phyloP scores from a whole-genome alignment of 1,140 invertebrate species.

The Luehdorfia chinensis region DNA sequence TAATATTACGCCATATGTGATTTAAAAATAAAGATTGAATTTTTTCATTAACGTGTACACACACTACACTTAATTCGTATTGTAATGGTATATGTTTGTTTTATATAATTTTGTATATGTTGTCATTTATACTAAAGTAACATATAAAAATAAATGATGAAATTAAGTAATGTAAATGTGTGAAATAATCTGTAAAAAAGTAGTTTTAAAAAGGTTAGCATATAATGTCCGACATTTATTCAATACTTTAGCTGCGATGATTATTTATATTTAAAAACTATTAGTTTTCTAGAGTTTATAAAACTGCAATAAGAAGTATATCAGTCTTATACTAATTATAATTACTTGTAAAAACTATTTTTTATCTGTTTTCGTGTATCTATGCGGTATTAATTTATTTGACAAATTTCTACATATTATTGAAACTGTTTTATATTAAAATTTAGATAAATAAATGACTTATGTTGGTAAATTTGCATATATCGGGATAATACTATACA shows the following conservation, averaged over 20 bases:
- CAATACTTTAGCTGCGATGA: neutral
- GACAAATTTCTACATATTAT: neutral
- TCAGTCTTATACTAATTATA: neutral
- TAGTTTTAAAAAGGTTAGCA: slow-evolving; percentile 11
- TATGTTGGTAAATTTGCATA: too few relatives aligned
- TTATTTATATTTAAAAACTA: neutral
- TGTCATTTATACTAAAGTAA: too few relatives aligned
- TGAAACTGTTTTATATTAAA: slow-evolving; percentile 11
- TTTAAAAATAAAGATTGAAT: too few relatives aligned
- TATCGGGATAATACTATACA: too few relatives aligned
- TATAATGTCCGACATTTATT: slow-evolving; percentile 7
- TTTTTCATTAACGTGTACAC: too few relatives aligned
- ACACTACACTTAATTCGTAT: too few relatives aligned
- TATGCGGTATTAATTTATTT: slow-evolving; percentile 10
- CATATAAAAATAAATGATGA: too few relatives aligned
- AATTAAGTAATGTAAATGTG: slow-evolving; percentile 7
- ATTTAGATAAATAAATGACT: slow-evolving; percentile 1
- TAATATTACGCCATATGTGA: too few relatives aligned
- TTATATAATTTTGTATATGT: too few relatives aligned
- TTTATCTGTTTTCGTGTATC: neutral
- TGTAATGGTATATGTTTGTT: too few relatives aligned
- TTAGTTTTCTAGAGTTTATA: slow-evolving; percentile 7
- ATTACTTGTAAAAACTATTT: neutral
- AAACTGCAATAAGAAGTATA: too few relatives aligned
- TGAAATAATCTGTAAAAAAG: slow-evolving; percentile 14